These are phyloP conservation scores for Gambusia holbrooki DNA, from an alignment of 2,113 vertebrate species.

Conservation along the genomic window DNA sequence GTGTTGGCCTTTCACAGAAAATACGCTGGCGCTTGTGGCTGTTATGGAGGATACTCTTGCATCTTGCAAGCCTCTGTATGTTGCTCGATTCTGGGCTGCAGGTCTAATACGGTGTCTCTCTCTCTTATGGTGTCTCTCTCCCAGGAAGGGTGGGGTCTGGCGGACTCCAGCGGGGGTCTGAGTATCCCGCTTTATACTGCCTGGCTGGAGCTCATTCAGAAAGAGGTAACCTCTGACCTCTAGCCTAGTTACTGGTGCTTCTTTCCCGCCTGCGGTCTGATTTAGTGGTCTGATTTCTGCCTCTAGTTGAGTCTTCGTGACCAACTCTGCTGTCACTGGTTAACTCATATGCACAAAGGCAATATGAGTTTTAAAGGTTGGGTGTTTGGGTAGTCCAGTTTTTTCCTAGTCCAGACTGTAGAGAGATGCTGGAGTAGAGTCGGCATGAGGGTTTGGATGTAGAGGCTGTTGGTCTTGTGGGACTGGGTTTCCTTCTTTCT, in stretches of 20 bases:
- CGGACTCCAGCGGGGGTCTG: constrained; percentile 82
- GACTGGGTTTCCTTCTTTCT: constrained; percentile 9
- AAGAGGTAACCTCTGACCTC: constrained; percentile 81
- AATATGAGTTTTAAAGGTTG: constrained; percentile 1
- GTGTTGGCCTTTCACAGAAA: no score
- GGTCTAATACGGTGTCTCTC: constrained; percentile 67
- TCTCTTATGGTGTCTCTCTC: constrained; percentile 76
- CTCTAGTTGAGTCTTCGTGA: constrained; percentile 41
- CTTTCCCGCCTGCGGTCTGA: neutral
- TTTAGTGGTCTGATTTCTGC: constrained; percentile 39
- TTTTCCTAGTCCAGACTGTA: constrained; percentile 10
- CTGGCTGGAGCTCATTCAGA: constrained; percentile 85
- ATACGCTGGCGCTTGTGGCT: no score
- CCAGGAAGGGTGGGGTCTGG: constrained; percentile 84
- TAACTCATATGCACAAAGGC: constrained; percentile 17
- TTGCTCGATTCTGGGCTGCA: constrained; percentile 41
- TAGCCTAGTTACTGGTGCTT: constrained; percentile 69
- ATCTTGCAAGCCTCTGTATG: neutral
- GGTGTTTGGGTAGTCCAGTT: constrained; percentile 17
- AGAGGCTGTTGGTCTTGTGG: constrained; percentile 5
- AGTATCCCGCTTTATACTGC: constrained; percentile 82
- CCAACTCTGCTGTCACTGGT: constrained; percentile 32
- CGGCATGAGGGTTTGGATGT: constrained; percentile 25
- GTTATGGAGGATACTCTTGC: no score
- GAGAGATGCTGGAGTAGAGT: constrained; percentile 7